phyloP scores from a whole-genome alignment of 2,888 invertebrate species.

The Merodon equestris region DNA sequence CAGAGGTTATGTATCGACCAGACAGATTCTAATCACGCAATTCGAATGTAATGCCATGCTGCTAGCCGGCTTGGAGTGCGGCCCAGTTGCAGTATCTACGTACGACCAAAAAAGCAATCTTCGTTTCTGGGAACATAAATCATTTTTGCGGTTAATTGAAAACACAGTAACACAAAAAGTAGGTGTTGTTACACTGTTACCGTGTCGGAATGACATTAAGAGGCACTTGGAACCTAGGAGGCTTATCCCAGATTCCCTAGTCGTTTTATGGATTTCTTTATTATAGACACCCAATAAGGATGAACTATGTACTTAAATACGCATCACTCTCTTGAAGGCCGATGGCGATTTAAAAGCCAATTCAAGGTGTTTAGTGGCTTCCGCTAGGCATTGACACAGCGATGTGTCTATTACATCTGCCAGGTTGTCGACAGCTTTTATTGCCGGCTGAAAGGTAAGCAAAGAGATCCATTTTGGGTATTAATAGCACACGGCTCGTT shows the following conservation, averaged over 20 bases:
- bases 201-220: too few species aligned
- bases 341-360: conserved; percentile 14
- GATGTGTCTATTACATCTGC: not conserved
- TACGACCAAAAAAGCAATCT: conserved; percentile 8
- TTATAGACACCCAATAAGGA: conserved; percentile 5
- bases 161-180: conserved; percentile 32
- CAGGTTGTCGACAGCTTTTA: conserved; percentile 37
- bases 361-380: conserved; percentile 36
- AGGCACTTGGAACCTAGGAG: too few species aligned
- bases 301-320: conserved; percentile 15
- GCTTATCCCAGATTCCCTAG: conserved; percentile 11
- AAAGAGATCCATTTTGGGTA: conserved; percentile 59
- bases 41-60: conserved; percentile 5
- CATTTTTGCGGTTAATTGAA: conserved; percentile 59
- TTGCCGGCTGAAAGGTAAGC: conserved; percentile 64
- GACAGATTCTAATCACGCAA: conserved; percentile 67
- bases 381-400: conserved; percentile 17
- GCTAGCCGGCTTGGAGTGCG: conserved; percentile 3
- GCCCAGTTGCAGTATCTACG: conserved; percentile 20
- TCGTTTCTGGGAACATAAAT: conserved; percentile 49
- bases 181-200: not conserved
- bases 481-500: conserved; percentile 50
- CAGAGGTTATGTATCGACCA: conserved; percentile 43
- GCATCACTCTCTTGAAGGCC: too few species aligned
- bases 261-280: conserved; percentile 51